Evolutionary conservation across 2,113 vertebrate species (phyloP).

Genomic region (Noturus placidus): DNA sequence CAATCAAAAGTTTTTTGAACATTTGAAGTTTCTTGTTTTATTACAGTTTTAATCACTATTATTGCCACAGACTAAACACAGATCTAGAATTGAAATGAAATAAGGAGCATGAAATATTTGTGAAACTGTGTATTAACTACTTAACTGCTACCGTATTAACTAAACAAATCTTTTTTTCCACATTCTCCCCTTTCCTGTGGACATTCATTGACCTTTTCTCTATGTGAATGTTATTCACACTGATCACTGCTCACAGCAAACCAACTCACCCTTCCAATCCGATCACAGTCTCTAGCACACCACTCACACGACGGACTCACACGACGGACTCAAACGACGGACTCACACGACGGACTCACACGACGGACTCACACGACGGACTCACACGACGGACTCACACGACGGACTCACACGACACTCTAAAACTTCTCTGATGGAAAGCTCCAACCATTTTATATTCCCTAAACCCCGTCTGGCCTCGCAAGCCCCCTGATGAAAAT

Average conservation of each 20-base stretch:
- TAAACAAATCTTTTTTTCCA: not conserved
- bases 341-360: not conserved
- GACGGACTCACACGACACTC: not conserved
- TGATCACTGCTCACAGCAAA: not conserved
- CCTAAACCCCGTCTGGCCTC: not conserved
- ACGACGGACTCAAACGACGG: not conserved
- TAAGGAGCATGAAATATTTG: not conserved
- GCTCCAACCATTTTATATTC: not conserved
- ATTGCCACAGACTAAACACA: not conserved
- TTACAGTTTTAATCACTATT: not conserved
- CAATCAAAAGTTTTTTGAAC: not conserved
- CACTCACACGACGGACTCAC: not conserved
- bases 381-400: too few relatives aligned
- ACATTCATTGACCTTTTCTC: not conserved
- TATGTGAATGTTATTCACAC: not conserved
- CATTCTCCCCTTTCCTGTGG: not conserved
- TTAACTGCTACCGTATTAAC: not conserved
- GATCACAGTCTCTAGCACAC: not conserved
- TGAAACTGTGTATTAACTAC: not conserved
- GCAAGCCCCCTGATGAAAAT: not conserved
- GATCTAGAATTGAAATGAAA: not conserved
- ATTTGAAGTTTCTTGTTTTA: not conserved
- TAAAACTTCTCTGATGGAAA: not conserved
- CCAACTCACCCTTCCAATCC: not conserved
- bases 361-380: not conserved